Evolutionary conservation across 2,797 vertebrate genomes (phyloP).

Genomic region (Bucorvus abyssinicus): DNA sequence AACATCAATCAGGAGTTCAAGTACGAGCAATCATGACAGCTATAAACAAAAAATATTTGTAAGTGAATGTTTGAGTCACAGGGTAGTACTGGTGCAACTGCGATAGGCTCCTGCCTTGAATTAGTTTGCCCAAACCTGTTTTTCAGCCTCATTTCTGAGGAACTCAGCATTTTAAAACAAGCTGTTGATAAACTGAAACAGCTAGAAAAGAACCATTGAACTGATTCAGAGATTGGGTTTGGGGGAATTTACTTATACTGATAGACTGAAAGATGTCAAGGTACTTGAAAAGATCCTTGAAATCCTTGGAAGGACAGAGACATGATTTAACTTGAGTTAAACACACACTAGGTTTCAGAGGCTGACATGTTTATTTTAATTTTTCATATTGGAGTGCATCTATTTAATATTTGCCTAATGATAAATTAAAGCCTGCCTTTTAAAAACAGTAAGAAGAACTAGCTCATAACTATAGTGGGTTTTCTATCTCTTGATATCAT

Average conservation of each 20-base stretch:
- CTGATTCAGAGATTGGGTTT: background rate
- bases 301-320: background rate
- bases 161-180: background rate
- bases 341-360: background rate
- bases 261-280: background rate
- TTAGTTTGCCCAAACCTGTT: background rate
- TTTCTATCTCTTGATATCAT: background rate
- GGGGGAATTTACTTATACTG: background rate
- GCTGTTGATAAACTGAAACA: background rate
- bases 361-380: background rate
- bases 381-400: background rate
- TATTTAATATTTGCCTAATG: background rate
- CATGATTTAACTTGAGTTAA: background rate
- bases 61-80: constrained; percentile 8
- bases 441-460: background rate
- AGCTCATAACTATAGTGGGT: background rate
- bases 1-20: background rate
- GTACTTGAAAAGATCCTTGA: background rate
- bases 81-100: background rate
- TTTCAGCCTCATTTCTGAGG: background rate
- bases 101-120: background rate
- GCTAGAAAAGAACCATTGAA: background rate
- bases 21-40: background rate
- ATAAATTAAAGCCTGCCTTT: background rate
- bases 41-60: constrained; percentile 21